Conservation (phyloP, 1,140 invertebrate genomes). For the Penaeus japonicus region DNA sequence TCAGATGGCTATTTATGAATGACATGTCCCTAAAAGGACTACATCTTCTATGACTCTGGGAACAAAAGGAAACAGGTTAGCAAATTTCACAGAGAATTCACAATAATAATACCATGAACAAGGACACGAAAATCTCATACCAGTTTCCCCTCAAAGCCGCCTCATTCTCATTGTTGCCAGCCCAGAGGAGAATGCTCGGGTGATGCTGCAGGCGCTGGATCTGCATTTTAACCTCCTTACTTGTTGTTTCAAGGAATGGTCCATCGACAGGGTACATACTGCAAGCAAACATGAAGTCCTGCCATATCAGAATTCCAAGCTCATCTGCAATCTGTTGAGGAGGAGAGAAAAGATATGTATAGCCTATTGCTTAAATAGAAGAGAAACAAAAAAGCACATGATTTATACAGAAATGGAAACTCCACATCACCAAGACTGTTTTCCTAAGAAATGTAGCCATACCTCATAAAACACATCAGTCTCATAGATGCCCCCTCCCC, state of each 20-base stretch:
- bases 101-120: neutral
- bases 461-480: slow-evolving; percentile 88
- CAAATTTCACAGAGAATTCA: too few relatives aligned
- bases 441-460: neutral
- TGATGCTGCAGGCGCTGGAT: slow-evolving; percentile 86
- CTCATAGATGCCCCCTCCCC: slow-evolving; percentile 98
- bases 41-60: neutral
- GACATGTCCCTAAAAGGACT: too few relatives aligned
- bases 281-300: slow-evolving; percentile 90
- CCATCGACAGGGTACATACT: slow-evolving; percentile 87
- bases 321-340: slow-evolving; percentile 72
- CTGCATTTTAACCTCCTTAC: slow-evolving; percentile 83
- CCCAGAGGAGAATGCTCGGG: slow-evolving; percentile 87
- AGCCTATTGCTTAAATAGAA: neutral
- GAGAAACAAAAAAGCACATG: neutral
- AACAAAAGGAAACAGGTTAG: neutral
- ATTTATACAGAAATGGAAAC: neutral
- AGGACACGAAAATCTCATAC: slow-evolving; percentile 65
- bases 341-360: neutral
- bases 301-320: slow-evolving; percentile 85
- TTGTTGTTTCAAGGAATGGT: slow-evolving; percentile 78
- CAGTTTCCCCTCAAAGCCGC: slow-evolving; percentile 84
- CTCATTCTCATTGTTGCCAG: slow-evolving; percentile 99
- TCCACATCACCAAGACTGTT: too few relatives aligned
- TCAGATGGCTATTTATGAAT: too few relatives aligned